phyloP scores from a whole-genome alignment of 2,888 invertebrate species.

The Alentia gelatinosa region DNA sequence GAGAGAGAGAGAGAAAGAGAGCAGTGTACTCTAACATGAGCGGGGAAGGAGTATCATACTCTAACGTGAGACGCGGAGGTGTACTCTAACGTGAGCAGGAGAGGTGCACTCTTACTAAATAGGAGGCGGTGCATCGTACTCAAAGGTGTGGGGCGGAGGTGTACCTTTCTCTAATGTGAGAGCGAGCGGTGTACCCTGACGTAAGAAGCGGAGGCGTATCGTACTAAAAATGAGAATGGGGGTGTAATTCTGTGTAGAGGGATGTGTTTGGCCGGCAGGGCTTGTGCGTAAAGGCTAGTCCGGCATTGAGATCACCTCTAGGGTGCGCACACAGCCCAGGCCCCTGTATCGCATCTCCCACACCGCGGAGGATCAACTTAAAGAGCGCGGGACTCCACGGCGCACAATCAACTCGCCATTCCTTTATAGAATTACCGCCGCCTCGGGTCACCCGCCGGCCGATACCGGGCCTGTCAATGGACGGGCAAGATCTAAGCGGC shows the following conservation, averaged over 20 bases:
- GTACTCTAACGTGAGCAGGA: no score
- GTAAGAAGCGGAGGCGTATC: no score
- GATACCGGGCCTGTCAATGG: neutral
- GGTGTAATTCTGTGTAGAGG: neutral
- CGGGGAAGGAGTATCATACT: no score
- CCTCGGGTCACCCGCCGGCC: neutral
- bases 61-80: no score
- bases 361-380: conserved; percentile 9
- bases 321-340: neutral
- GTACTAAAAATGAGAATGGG: no score
- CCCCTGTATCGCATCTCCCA: neutral
- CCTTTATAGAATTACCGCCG: neutral
- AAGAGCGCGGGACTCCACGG: neutral
- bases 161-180: neutral
- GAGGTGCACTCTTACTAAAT: no score
- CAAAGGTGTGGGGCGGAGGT: no score
- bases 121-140: no score
- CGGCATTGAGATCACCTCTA: neutral
- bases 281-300: neutral
- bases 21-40: no score
- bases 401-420: conserved; percentile 3
- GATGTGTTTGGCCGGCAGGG: neutral
- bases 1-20: no score
- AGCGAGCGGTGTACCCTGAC: no score
- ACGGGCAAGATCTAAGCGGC: neutral